A percentile compares a stretch with the other conserved stretches of the same genome.
phyloP scores from a whole-genome alignment of 2,113 vertebrate genomes.

The Pampusana beccarii region DNA sequence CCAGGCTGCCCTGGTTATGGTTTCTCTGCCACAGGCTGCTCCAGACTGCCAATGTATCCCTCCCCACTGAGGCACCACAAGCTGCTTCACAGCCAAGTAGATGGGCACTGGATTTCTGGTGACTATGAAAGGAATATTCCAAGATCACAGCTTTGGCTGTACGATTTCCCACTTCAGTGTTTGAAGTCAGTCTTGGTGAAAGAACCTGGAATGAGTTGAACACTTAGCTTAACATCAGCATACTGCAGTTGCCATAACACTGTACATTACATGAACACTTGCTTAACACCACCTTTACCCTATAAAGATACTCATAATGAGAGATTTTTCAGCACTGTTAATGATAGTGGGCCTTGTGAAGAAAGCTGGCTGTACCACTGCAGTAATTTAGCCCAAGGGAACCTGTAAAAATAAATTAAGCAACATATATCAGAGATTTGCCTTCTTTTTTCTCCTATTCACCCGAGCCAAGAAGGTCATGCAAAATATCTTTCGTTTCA shows the following conservation, averaged over 20 bases:
- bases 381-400: background rate
- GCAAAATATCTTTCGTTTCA: conserved; percentile 8
- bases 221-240: background rate
- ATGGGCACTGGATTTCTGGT: background rate
- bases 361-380: background rate
- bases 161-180: fast-evolving
- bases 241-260: background rate
- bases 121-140: background rate
- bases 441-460: background rate
- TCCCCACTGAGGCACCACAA: background rate
- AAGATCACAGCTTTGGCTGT: fast-evolving
- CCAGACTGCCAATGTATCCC: too few relatives aligned
- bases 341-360: background rate
- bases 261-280: background rate
- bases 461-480: background rate
- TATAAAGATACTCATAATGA: background rate
- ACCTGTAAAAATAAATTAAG: conserved; percentile 9
- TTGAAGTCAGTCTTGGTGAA: background rate
- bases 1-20: background rate
- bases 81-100: background rate
- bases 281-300: background rate
- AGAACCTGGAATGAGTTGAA: background rate
- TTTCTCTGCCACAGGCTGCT: background rate
- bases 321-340: background rate
- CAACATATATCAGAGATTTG: background rate